These are phyloP conservation scores for Panonychus citri DNA, from an alignment of 1,140 invertebrate species.

Conservation along the genomic window DNA sequence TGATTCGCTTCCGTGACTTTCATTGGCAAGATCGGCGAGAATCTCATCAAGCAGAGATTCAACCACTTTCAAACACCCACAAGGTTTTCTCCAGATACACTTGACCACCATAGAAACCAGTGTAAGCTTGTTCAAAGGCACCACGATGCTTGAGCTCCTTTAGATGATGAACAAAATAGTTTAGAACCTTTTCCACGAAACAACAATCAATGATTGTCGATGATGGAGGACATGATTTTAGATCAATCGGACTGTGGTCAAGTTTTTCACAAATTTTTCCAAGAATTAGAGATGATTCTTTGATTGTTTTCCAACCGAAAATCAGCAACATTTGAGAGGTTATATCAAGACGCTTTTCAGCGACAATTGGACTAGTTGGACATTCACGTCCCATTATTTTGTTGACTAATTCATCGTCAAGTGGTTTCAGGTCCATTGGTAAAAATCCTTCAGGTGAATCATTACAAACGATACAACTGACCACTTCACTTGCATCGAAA, in stretches of 20 bases:
- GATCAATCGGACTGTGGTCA: background rate
- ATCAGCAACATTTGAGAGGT: slow-evolving; percentile 62
- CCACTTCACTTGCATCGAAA: slow-evolving; percentile 21
- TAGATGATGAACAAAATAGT: slow-evolving; percentile 44
- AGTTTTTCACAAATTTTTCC: slow-evolving; percentile 23
- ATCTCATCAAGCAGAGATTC: slow-evolving; percentile 36
- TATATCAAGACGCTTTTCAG: slow-evolving; percentile 20
- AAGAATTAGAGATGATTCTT: slow-evolving; percentile 39
- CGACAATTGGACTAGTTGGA: slow-evolving; percentile 3
- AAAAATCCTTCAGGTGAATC: slow-evolving; percentile 73
- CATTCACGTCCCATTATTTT: slow-evolving; percentile 6
- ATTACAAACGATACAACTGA: slow-evolving; percentile 54
- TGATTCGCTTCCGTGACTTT: background rate
- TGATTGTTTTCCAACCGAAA: slow-evolving; percentile 64
- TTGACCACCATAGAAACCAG: slow-evolving; percentile 56
- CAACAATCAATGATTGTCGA: slow-evolving; percentile 14
- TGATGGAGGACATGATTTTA: no score
- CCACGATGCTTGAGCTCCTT: slow-evolving; percentile 69
- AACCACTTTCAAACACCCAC: slow-evolving; percentile 11
- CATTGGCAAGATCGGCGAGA: slow-evolving; percentile 33
- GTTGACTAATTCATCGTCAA: slow-evolving; percentile 13
- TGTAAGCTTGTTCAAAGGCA: slow-evolving; percentile 79
- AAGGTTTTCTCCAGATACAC: slow-evolving; percentile 33
- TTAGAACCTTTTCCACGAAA: slow-evolving; percentile 34
- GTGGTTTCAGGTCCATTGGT: slow-evolving; percentile 38